Evolutionary conservation across 2,113 vertebrate species (phyloP), one percentile per base, ranked within the genome.

Genomic region (Bufo gargarizans): DNA sequence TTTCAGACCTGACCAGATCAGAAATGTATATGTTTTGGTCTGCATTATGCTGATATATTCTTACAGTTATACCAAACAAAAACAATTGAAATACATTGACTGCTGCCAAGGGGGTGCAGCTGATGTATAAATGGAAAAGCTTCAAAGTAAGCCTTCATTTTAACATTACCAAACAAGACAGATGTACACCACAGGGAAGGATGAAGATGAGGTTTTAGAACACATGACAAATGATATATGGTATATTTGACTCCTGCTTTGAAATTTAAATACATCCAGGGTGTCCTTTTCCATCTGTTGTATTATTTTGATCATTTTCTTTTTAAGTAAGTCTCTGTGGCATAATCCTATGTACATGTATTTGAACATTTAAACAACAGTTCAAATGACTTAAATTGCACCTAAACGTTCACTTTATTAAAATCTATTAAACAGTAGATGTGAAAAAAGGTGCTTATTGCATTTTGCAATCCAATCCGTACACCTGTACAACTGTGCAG

Each of bases 131-230:
- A 67, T 14, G 43, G 43, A 74, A 74, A 74, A 74, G 71, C 7
- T 74, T 6, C 16, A 45, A 47, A 50, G 72, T 76, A 76, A 50
- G 47, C 17, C 7, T 8, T 50, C 9, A 50, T 76, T 20, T 2
- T 50, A 76, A 76, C 20, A 50, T 50, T 49, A 76, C 45, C 8
- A 76, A 17, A 11, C 63, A 53, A 65, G 45, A 83, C 81, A 83
- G 81, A 83, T 83, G 81, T 83, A 83, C 61, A 83, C 81, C 81
- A 83, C 61, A 69, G 61, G 81, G 61, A 83, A 83, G 61, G 59
- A n/a, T n/a, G 80, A 50, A 14, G 20, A 82, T 65, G 45, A 82
- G 56, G 45, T 67, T 82, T 65, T 49, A 17, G n/a, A 63, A 65
- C 45, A 83, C 81, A 83, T 67, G 81, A 83, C 20, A 83, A 65